phyloP scores from a whole-genome alignment of 2,888 invertebrate species.

The Hyposoter didymator region DNA sequence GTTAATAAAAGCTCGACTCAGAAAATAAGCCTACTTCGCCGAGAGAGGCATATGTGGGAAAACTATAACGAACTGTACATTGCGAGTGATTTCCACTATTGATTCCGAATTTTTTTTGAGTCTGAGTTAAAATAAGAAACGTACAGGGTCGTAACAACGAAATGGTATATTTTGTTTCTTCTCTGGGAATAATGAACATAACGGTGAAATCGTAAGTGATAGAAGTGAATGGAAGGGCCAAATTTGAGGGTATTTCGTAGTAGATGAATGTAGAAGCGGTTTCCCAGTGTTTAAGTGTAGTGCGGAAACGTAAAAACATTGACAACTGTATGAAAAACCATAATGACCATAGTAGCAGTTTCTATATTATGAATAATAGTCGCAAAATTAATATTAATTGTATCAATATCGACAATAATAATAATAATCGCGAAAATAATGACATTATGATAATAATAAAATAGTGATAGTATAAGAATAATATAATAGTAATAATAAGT shows the following conservation, averaged over 20 bases:
- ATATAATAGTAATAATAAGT: constrained; percentile 63
- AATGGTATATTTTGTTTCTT: constrained; percentile 74
- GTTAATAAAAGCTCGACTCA: not conserved
- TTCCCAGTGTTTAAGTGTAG: constrained; percentile 33
- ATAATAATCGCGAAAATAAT: constrained; percentile 51
- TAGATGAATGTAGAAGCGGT: not conserved
- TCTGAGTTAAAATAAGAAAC: constrained; percentile 49
- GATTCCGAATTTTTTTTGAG: not conserved
- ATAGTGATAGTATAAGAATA: not conserved
- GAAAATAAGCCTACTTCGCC: not conserved
- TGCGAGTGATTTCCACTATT: not conserved
- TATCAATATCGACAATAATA: constrained; percentile 40
- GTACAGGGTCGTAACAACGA: constrained; percentile 47
- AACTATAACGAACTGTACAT: not conserved
- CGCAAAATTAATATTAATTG: constrained; percentile 37
- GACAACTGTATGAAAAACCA: constrained; percentile 36
- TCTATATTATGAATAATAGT: constrained; percentile 40
- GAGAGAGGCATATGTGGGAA: not conserved
- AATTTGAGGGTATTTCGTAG: not conserved
- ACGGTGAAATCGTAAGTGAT: constrained; percentile 43
- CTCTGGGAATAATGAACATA: constrained; percentile 74
- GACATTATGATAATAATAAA: constrained; percentile 55
- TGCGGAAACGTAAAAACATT: constrained; percentile 36
- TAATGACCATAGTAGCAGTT: constrained; percentile 38
- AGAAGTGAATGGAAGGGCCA: constrained; percentile 65